A percentile compares a stretch with the other conserved stretches of the same genome.
Conservation (phyloP, 2,888 invertebrate genomes). For the Leucozona laternaria region DNA sequence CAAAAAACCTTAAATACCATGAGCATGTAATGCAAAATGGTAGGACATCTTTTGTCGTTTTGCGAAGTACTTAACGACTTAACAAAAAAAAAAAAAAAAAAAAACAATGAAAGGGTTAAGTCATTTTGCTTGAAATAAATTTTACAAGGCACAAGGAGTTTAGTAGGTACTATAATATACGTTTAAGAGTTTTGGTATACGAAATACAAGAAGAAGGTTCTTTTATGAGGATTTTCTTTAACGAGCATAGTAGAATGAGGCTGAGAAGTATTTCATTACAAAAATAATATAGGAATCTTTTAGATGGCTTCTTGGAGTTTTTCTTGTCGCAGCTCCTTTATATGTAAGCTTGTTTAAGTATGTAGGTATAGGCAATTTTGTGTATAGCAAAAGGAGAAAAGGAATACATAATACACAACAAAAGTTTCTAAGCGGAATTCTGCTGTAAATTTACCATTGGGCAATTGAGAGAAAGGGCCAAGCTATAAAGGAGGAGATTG, state of each 20-base stretch:
- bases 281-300: constrained; percentile 21
- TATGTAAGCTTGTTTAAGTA: constrained; percentile 45
- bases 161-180: not conserved
- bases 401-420: not conserved
- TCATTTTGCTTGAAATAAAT: constrained; percentile 51
- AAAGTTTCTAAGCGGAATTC: constrained; percentile 44
- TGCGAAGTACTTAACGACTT: constrained; percentile 48
- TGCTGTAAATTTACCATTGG: constrained; percentile 51
- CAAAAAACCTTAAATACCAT: constrained; percentile 8
- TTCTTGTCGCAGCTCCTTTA: constrained; percentile 17
- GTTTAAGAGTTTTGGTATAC: no score
- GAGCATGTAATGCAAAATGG: constrained; percentile 51
- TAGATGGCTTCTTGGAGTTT: constrained; percentile 52
- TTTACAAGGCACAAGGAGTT: constrained; percentile 36
- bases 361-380: constrained; percentile 31
- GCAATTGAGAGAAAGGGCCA: not conserved
- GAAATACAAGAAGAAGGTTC: constrained; percentile 12
- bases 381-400: not conserved
- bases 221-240: constrained; percentile 41
- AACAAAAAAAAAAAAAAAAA: constrained; percentile 4
- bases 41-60: constrained; percentile 51
- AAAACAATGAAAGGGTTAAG: constrained; percentile 64
- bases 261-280: constrained; percentile 59
- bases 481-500: not conserved
- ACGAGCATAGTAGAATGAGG: constrained; percentile 23